Percentiles rank a stretch among this genome's conserved stretches.
phyloP scores from a whole-genome alignment of 2,888 invertebrate genomes.

The Oegoconia quadripuncta region DNA sequence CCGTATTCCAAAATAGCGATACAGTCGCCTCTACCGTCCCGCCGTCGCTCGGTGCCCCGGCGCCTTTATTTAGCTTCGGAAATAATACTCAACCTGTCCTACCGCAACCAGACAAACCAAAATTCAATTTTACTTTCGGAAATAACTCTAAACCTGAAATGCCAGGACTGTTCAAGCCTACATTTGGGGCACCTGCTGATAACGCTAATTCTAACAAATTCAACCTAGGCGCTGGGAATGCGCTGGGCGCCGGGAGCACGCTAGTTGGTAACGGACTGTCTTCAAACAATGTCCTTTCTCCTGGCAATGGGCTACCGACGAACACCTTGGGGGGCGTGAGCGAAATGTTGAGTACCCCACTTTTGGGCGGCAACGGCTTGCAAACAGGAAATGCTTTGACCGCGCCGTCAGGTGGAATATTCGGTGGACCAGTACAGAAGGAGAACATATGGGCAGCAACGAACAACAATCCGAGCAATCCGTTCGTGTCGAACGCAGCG shows the following conservation, averaged over 20 bases:
- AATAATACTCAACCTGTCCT: slow-evolving; percentile 23
- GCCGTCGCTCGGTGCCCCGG: slow-evolving; percentile 18
- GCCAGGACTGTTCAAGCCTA: slow-evolving; percentile 27
- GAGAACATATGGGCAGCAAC: slow-evolving; percentile 45
- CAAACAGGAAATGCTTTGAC: slow-evolving; percentile 20
- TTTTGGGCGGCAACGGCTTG: slow-evolving; percentile 25
- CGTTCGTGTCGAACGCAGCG: slow-evolving; percentile 37
- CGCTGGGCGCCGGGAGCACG: slow-evolving; percentile 17
- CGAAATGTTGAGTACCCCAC: slow-evolving; percentile 27
- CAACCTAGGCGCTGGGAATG: slow-evolving; percentile 15
- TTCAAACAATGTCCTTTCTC: slow-evolving; percentile 15
- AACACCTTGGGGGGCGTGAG: slow-evolving; percentile 24
- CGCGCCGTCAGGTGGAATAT: slow-evolving; percentile 27
- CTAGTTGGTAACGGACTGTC: slow-evolving; percentile 22
- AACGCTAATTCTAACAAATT: slow-evolving; percentile 20
- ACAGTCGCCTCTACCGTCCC: slow-evolving; percentile 14
- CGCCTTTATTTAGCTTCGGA: slow-evolving; percentile 51
- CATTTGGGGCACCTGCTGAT: slow-evolving; percentile 28
- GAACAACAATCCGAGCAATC: slow-evolving; percentile 28
- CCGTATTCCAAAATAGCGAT: slow-evolving; percentile 27
- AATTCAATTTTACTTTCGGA: slow-evolving; percentile 53
- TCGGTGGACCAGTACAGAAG: slow-evolving; percentile 38
- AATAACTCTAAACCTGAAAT: slow-evolving; percentile 31
- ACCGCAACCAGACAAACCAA: slow-evolving; percentile 39
- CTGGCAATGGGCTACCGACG: slow-evolving; percentile 20